Conservation (phyloP, 2,113 vertebrate species). For the Sialia sialis region DNA sequence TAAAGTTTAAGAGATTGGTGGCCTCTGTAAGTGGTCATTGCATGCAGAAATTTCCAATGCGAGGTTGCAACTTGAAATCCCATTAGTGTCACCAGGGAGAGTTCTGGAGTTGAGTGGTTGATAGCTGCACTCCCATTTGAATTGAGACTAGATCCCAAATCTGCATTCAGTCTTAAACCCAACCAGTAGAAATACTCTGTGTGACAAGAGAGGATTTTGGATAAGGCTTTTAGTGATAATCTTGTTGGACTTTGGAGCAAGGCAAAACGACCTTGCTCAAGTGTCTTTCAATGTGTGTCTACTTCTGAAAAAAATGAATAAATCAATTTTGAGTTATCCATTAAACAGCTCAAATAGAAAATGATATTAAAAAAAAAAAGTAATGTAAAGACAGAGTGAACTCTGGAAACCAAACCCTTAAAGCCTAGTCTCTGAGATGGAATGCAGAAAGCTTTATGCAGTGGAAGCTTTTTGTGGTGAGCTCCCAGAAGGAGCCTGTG, state of each 20-base stretch:
- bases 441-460: not conserved
- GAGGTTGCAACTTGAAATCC: not conserved
- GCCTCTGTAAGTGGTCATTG: not conserved
- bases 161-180: not conserved
- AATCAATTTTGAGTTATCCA: not conserved
- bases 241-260: not conserved
- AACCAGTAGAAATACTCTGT: not conserved
- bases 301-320: not conserved
- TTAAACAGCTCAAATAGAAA: not conserved
- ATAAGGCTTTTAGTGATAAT: not conserved
- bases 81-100: accelerated
- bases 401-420: not conserved
- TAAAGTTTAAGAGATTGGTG: not conserved
- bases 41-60: not conserved
- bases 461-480: not conserved
- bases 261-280: not conserved
- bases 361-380: not conserved
- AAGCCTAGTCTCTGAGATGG: not conserved
- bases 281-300: not conserved
- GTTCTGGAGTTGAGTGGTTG: not conserved
- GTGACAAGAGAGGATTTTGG: not conserved
- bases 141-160: not conserved
- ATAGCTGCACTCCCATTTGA: not conserved
- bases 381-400: not conserved
- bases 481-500: not conserved